Conservation (phyloP, 2,888 invertebrate species). For the Leptothorax acervorum region DNA sequence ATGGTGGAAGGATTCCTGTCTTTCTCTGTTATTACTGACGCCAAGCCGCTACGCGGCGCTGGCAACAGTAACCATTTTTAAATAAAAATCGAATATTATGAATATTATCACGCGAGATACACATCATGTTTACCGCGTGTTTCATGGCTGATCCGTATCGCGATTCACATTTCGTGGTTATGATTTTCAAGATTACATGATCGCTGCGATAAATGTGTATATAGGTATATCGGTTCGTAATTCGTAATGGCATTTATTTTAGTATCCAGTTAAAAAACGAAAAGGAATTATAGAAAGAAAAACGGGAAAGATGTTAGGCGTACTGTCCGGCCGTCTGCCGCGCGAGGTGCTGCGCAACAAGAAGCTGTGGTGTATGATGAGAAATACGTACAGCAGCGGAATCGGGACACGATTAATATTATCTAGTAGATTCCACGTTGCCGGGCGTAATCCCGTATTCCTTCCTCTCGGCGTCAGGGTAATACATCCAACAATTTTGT, state of each 20-base stretch:
- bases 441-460: slow-evolving; percentile 55
- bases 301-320: slow-evolving; percentile 69
- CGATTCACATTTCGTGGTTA: not conserved
- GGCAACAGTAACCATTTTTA: too few species aligned
- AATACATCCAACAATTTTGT: slow-evolving; percentile 54
- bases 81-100: too few species aligned
- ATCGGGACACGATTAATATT: slow-evolving; percentile 61
- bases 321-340: slow-evolving; percentile 68
- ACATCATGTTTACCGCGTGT: too few species aligned
- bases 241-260: slow-evolving; percentile 11
- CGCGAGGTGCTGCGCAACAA: slow-evolving; percentile 61
- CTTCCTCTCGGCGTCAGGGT: slow-evolving; percentile 70
- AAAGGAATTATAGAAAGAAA: not conserved
- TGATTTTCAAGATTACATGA: slow-evolving; percentile 5
- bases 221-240: not conserved
- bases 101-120: too few species aligned
- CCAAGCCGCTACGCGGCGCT: too few species aligned
- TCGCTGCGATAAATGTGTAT: not conserved
- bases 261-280: slow-evolving; percentile 31
- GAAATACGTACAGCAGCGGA: slow-evolving; percentile 52
- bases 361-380: slow-evolving; percentile 61
- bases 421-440: slow-evolving; percentile 64
- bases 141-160: not conserved
- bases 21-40: too few species aligned
- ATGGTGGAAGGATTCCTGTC: too few species aligned